Evolutionary conservation across 1,140 invertebrate species (phyloP).

Genomic region (Catajapyx aquilonaris): DNA sequence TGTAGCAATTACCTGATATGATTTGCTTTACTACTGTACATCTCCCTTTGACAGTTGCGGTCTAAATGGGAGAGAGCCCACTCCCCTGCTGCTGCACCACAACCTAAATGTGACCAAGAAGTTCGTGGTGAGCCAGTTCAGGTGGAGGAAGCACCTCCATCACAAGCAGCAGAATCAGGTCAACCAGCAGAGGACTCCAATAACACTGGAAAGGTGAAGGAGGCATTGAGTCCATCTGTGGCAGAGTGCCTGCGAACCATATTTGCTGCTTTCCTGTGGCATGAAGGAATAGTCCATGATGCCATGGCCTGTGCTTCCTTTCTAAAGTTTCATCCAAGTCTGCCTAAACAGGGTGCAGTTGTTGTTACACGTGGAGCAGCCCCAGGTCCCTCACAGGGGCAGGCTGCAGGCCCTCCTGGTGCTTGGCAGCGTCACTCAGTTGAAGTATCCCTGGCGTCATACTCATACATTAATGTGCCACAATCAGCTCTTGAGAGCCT

Average conservation of each 20-base stretch:
- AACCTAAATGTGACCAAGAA: too few species aligned
- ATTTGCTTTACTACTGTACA: too few species aligned
- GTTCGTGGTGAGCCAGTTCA: too few species aligned
- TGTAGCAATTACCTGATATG: too few species aligned
- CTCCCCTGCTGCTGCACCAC: conserved; percentile 28
- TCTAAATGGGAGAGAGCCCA: conserved; percentile 37
- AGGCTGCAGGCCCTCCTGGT: conserved; percentile 10
- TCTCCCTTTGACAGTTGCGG: too few species aligned
- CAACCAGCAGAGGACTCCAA: conserved; percentile 3
- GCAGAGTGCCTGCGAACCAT: conserved; percentile 80
- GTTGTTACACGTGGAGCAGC: conserved; percentile 33
- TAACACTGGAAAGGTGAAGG: conserved; percentile 35
- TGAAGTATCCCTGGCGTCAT: conserved; percentile 50
- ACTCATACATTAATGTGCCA: conserved; percentile 53
- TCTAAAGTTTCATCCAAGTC: conserved; percentile 77
- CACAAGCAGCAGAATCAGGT: conserved; percentile 7
- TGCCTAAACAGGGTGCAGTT: conserved; percentile 55
- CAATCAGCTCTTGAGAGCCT: conserved; percentile 51
- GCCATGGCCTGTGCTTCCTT: conserved; percentile 93
- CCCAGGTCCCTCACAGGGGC: conserved; percentile 8
- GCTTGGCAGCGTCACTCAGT: conserved; percentile 62
- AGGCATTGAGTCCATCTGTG: conserved; percentile 75
- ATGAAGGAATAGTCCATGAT: conserved; percentile 91
- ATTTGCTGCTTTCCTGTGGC: conserved; percentile 91
- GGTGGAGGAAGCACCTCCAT: background rate